These are phyloP conservation scores for Drosophila lacertosa DNA, from an alignment of 1,140 invertebrate genomes.

Conservation along the genomic window DNA sequence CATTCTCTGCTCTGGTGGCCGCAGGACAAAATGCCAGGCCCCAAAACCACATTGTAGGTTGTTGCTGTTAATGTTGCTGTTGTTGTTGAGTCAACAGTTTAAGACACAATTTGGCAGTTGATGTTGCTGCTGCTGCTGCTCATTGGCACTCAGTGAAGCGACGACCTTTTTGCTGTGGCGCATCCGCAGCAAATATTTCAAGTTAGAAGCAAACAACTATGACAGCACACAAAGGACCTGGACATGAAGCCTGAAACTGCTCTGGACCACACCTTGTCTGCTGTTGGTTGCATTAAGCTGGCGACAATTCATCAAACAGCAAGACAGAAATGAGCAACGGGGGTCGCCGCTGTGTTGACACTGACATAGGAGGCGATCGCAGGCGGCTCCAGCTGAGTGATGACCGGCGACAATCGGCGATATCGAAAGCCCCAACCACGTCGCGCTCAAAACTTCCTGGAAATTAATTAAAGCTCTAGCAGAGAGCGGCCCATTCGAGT, in stretches of 20 bases:
- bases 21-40: slow-evolving; percentile 72
- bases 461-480: slow-evolving; percentile 77
- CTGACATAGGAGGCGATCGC: slow-evolving; percentile 65
- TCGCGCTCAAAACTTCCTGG: slow-evolving; percentile 74
- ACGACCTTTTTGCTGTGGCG: slow-evolving; percentile 14
- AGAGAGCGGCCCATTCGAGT: slow-evolving; percentile 12
- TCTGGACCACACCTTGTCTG: slow-evolving; percentile 71
- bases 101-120: slow-evolving; percentile 32
- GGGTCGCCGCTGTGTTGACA: slow-evolving; percentile 73
- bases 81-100: slow-evolving; percentile 66
- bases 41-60: slow-evolving; percentile 34
- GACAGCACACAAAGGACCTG: slow-evolving; percentile 54
- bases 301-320: slow-evolving; percentile 81
- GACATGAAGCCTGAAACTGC: slow-evolving; percentile 7
- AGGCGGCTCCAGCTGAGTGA: slow-evolving; percentile 68
- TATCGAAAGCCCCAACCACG: slow-evolving; percentile 60
- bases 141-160: slow-evolving; percentile 65
- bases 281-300: slow-evolving; percentile 14
- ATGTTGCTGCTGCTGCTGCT: slow-evolving; percentile 36
- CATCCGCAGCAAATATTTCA: slow-evolving; percentile 62
- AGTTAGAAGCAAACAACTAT: slow-evolving; percentile 63
- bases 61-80: slow-evolving; percentile 33
- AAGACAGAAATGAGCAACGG: slow-evolving; percentile 70
- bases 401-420: slow-evolving; percentile 77
- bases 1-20: slow-evolving; percentile 67